Conservation (phyloP, 2,113 vertebrate species). For the Notothenia rossii region DNA sequence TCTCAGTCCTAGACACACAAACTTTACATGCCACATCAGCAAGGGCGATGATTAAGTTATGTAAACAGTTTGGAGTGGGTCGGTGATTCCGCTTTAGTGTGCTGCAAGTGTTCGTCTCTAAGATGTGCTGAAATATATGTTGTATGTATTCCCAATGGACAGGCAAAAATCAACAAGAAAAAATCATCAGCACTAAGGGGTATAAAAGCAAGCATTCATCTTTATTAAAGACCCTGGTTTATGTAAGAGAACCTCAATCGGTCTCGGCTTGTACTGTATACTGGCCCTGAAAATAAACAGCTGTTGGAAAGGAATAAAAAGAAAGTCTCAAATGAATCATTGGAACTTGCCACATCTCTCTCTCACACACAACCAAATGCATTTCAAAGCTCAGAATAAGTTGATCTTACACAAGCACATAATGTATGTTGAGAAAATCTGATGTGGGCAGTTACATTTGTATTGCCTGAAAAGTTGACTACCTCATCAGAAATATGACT, state of each 20-base stretch:
- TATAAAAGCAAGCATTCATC: slow-evolving; percentile 72
- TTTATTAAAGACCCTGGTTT: slow-evolving; percentile 73
- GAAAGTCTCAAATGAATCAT: slow-evolving; percentile 49
- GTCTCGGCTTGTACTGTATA: slow-evolving; percentile 49
- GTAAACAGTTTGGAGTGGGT: slow-evolving; percentile 78
- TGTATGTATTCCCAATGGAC: slow-evolving; percentile 53
- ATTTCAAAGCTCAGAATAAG: not conserved
- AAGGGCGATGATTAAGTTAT: slow-evolving; percentile 75
- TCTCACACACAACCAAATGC: not conserved
- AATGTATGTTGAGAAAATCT: not conserved
- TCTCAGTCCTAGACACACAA: slow-evolving; percentile 54
- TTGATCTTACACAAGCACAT: not conserved
- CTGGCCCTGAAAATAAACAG: slow-evolving; percentile 73
- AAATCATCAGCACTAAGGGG: slow-evolving; percentile 70
- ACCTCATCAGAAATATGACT: not conserved
- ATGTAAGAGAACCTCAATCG: slow-evolving; percentile 49
- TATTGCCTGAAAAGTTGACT: not conserved
- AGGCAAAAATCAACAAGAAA: slow-evolving; percentile 65
- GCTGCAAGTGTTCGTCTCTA: slow-evolving; percentile 55
- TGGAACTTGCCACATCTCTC: slow-evolving; percentile 17
- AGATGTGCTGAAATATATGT: slow-evolving; percentile 75
- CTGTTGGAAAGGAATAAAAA: slow-evolving; percentile 53
- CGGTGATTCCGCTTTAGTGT: slow-evolving; percentile 51
- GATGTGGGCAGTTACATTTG: not conserved
- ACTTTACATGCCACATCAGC: slow-evolving; percentile 67